Evolutionary conservation across 1,140 invertebrate genomes (phyloP), one percentile per base, ranked within the genome.

Genomic region (Capitella teleta): DNA sequence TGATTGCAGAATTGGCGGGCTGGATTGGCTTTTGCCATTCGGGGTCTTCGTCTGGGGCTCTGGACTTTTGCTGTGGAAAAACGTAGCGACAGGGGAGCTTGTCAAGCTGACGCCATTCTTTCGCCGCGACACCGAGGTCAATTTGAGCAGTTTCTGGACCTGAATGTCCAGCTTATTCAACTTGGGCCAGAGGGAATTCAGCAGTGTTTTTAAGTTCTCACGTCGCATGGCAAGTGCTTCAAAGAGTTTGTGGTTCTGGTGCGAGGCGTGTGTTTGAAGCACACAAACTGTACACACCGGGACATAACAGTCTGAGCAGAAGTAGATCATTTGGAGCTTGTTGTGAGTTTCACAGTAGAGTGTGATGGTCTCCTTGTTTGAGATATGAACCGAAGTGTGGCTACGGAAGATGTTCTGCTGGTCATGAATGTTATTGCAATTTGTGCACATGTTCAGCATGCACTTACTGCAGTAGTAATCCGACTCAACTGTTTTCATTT

Each of bases 401-500:
- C 18, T 21, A n/a, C 25, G 3, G 28, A 51, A 51, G 14, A 51
- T 14, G 5, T 5, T 26, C 41, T 24, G 25, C 42, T 51, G 26
- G 26, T 46, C 42, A 43, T 51, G 49, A 5, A 21, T 18, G 1
- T 16, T 5, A 1, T 41, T 47, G 40, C 49, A 51, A 10, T 12
- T n/a, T 14, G 16, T 19, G 30, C 49, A 51, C 18, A 51, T 19
- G 24, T 51, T 51, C 25, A 51, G 5, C 8, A 19, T 25, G 41
- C 49, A 51, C 28, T 51, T 51, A 16, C 25, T 28, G 41, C 49
- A 51, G 43, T 30, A 51, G 43, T 28, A 51, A 24, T 47, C 41
- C 3, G 49, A 41, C 25, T 50, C 48, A 32, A 14, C 28, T 6
- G 16, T 5, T 36, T 32, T 47, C 5, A 25, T 28, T 14, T 34